Evolutionary conservation across 1,140 invertebrate genomes (phyloP).

Genomic region (Drosophila pectinifera): DNA sequence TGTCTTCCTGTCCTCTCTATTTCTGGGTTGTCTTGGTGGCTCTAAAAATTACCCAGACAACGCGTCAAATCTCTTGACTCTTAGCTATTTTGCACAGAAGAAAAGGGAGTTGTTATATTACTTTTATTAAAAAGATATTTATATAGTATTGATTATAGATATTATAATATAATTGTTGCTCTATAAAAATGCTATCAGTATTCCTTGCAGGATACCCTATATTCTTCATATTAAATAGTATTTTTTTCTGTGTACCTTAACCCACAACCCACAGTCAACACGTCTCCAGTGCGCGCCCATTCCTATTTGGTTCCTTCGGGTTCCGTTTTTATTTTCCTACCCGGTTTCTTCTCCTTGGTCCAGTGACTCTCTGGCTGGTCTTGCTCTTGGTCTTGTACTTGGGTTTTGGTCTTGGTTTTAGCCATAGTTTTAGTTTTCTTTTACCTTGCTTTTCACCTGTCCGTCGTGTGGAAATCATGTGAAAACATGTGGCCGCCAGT

Average conservation of each 20-base stretch:
- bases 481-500: slow-evolving; percentile 81
- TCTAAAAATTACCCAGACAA: slow-evolving; percentile 52
- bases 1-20: slow-evolving; percentile 6
- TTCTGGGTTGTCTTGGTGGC: slow-evolving; percentile 18
- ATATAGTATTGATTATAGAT: too few relatives aligned
- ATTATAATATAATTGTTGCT: background rate
- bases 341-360: slow-evolving; percentile 52
- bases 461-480: slow-evolving; percentile 81
- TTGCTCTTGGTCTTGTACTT: slow-evolving; percentile 28
- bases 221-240: too few relatives aligned
- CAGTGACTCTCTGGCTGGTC: slow-evolving; percentile 46
- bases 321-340: slow-evolving; percentile 46
- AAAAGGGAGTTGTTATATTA: background rate
- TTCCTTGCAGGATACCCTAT: too few relatives aligned
- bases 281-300: slow-evolving; percentile 9
- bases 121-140: too few relatives aligned
- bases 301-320: slow-evolving; percentile 53
- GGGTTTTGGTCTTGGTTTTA: slow-evolving; percentile 50
- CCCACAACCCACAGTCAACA: slow-evolving; percentile 32
- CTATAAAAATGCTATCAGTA: background rate
- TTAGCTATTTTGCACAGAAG: slow-evolving; percentile 14
- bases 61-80: slow-evolving; percentile 72
- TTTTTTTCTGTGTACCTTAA: slow-evolving; percentile 9
- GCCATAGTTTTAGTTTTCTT: slow-evolving; percentile 55
- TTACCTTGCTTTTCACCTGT: slow-evolving; percentile 78